A percentile compares a stretch with the other conserved stretches of the same genome.
phyloP scores from a whole-genome alignment of 2,888 invertebrate species.

The Drosophila peninsularis region DNA sequence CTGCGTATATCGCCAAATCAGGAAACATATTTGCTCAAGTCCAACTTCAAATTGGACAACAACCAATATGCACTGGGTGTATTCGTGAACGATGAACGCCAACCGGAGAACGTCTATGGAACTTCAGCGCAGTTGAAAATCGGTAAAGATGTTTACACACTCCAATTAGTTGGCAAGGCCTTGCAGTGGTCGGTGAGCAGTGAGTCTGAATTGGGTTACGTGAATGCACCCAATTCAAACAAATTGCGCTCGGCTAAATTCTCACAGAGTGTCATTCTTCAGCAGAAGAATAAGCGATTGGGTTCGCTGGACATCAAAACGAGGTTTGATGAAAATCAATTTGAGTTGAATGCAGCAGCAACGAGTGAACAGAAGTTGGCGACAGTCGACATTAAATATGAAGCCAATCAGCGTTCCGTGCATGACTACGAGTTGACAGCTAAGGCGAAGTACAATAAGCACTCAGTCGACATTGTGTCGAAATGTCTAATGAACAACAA shows the following conservation, averaged over 20 bases:
- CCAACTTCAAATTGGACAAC: constrained; percentile 66
- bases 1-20: constrained; percentile 66
- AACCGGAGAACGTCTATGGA: constrained; percentile 71
- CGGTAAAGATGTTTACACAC: constrained; percentile 44
- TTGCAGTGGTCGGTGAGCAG: constrained; percentile 54
- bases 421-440: constrained; percentile 87
- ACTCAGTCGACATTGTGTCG: constrained; percentile 75
- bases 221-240: constrained; percentile 42
- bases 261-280: constrained; percentile 51
- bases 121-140: constrained; percentile 59
- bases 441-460: constrained; percentile 85
- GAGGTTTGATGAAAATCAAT: constrained; percentile 58
- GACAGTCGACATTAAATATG: constrained; percentile 85
- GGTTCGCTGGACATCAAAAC: constrained; percentile 85
- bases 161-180: constrained; percentile 64
- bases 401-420: constrained; percentile 83
- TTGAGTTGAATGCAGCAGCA: constrained; percentile 86
- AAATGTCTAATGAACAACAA: constrained; percentile 82
- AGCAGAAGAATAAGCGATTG: constrained; percentile 53
- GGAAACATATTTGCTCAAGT: constrained; percentile 64
- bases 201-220: constrained; percentile 53
- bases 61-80: constrained; percentile 69
- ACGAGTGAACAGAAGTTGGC: constrained; percentile 87
- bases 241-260: constrained; percentile 58
- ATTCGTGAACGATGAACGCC: constrained; percentile 72